Evolutionary conservation across 1,140 invertebrate species (phyloP).

Genomic region (Oppia nitens): DNA sequence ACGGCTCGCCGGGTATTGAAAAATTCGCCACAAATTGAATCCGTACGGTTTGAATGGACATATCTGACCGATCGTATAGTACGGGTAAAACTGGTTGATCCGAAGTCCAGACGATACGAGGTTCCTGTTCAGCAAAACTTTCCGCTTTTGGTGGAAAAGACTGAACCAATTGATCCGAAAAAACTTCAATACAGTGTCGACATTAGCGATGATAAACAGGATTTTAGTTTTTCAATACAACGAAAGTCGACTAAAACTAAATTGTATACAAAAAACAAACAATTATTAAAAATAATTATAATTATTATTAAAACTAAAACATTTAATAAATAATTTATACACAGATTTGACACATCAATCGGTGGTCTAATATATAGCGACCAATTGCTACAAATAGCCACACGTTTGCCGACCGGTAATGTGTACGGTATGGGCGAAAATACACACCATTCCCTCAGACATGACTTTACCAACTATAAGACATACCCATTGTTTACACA

Average conservation of each 20-base stretch:
- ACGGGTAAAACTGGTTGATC: too few species aligned
- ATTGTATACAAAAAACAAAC: too few species aligned
- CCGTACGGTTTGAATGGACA: too few species aligned
- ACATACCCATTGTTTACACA: constrained; percentile 14
- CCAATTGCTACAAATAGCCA: constrained; percentile 32
- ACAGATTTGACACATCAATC: constrained; percentile 20
- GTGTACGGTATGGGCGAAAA: too few species aligned
- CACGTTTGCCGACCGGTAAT: constrained; percentile 31
- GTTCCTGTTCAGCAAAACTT: constrained; percentile 1
- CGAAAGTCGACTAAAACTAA: neutral
- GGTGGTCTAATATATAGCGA: constrained; percentile 17
- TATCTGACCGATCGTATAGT: too few species aligned
- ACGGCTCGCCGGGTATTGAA: too few species aligned
- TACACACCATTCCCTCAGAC: constrained; percentile 16
- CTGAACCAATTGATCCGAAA: neutral
- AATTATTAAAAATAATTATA: too few species aligned
- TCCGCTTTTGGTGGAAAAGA: neutral
- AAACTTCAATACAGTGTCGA: neutral
- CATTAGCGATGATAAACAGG: neutral
- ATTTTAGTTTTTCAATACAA: neutral
- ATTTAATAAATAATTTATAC: neutral
- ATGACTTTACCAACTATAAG: constrained; percentile 15
- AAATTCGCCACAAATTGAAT: too few species aligned
- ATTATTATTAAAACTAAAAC: too few species aligned
- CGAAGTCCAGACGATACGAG: neutral